These are phyloP conservation scores for Parauchenoglanis punctatus DNA, from an alignment of 2,797 vertebrate genomes.

Conservation along the genomic window DNA sequence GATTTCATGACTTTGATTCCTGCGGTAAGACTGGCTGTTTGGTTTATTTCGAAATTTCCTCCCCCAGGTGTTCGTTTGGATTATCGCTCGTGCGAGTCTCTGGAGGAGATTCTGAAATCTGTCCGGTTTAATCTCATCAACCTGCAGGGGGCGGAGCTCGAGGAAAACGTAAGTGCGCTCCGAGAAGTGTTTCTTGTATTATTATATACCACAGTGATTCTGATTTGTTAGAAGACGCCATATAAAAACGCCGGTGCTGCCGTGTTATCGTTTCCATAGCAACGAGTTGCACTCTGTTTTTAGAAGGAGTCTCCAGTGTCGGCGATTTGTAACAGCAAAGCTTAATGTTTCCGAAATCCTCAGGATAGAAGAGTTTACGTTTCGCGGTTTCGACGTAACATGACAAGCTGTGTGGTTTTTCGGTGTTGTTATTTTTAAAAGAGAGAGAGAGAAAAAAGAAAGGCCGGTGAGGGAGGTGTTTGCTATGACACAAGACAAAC, in stretches of 20 bases:
- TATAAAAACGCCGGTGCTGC: not conserved
- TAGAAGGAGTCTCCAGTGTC: not conserved
- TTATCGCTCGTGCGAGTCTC: conserved; percentile 78
- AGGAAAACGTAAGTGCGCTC: conserved; percentile 78
- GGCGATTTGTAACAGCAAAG: not conserved
- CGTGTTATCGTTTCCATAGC: not conserved
- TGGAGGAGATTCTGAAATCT: conserved; percentile 80
- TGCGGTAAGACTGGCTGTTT: conserved; percentile 54
- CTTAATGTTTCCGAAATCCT: not conserved
- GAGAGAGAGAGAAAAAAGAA: too few species aligned
- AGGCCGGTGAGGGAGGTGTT: not conserved
- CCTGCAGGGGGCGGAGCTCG: conserved; percentile 77
- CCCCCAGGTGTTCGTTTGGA: conserved; percentile 76
- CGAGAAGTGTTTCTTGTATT: not conserved
- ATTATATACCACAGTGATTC: not conserved
- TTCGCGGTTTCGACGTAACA: not conserved
- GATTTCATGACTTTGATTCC: conserved; percentile 46
- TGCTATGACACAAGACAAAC: not conserved
- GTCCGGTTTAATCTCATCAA: conserved; percentile 81
- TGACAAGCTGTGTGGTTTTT: not conserved
- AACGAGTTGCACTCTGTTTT: not conserved
- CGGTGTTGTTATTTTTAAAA: not conserved
- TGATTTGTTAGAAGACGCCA: not conserved
- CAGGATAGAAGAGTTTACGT: not conserved
- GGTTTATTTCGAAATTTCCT: conserved; percentile 10